Percentiles rank a stretch among this genome's conserved stretches.
Evolutionary conservation across 2,797 vertebrate species (phyloP).

Genomic region (Cynopterus sphinx): DNA sequence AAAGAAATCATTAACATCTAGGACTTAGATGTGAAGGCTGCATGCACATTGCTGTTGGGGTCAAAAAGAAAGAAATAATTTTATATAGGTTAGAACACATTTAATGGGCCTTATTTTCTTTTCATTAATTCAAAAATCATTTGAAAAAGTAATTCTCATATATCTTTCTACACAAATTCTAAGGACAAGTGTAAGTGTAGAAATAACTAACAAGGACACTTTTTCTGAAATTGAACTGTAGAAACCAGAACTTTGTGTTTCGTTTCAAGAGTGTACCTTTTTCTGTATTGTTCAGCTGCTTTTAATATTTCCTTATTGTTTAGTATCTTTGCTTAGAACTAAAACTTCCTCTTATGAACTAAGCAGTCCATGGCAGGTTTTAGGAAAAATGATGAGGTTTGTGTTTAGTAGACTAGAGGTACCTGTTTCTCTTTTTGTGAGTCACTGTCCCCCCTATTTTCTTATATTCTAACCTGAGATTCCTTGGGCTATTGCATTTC

Average conservation of each 20-base stretch:
- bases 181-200: neutral
- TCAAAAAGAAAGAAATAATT: neutral
- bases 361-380: neutral
- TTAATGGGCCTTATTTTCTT: neutral
- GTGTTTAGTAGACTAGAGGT: neutral
- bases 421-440: neutral
- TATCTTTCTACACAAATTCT: neutral
- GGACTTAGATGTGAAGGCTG: neutral
- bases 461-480: neutral
- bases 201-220: neutral
- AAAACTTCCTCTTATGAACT: neutral
- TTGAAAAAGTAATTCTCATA: neutral
- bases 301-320: constrained; percentile 18
- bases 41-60: neutral
- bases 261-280: neutral
- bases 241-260: neutral
- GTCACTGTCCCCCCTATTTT: neutral
- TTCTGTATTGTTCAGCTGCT: neutral
- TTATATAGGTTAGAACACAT: neutral
- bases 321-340: neutral
- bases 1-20: neutral
- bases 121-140: neutral
- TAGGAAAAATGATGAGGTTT: neutral
- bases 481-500: neutral
- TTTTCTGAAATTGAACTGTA: neutral